These are phyloP conservation scores for Cinclus mexicanus DNA, from an alignment of 2,113 vertebrate genomes.

Conservation along the genomic window DNA sequence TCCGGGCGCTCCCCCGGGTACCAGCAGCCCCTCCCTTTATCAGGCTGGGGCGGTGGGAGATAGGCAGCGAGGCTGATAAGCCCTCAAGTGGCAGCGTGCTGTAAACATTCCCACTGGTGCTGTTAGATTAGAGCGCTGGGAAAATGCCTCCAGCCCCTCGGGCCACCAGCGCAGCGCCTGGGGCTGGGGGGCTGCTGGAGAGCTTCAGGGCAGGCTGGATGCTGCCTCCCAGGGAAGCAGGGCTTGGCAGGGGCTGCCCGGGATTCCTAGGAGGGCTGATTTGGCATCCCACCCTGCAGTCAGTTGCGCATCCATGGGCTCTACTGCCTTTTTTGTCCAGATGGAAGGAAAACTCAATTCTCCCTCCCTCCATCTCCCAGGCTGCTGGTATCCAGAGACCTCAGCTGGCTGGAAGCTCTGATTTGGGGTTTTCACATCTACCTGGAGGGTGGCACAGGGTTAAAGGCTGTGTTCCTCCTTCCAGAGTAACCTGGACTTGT, in stretches of 20 bases:
- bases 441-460: not conserved
- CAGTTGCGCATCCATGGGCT: not conserved
- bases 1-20: not conserved
- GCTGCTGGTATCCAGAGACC: not conserved
- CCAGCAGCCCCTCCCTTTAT: constrained; percentile 54
- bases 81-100: constrained; percentile 78
- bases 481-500: not conserved
- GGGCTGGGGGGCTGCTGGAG: constrained; percentile 5
- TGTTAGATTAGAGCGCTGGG: constrained; percentile 75
- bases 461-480: not conserved
- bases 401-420: not conserved
- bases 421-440: accelerated
- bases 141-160: constrained; percentile 62
- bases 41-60: constrained; percentile 42
- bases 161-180: constrained; percentile 52
- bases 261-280: not conserved
- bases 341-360: not conserved
- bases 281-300: not conserved
- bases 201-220: not conserved
- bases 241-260: not conserved
- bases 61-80: constrained; percentile 72
- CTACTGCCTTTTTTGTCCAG: not conserved
- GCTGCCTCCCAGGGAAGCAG: not conserved
- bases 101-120: constrained; percentile 84
- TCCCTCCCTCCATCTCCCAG: not conserved